A percentile compares a stretch with the other conserved stretches of the same genome.
phyloP scores from a whole-genome alignment of 2,888 invertebrate species.

The Troides aeacus region DNA sequence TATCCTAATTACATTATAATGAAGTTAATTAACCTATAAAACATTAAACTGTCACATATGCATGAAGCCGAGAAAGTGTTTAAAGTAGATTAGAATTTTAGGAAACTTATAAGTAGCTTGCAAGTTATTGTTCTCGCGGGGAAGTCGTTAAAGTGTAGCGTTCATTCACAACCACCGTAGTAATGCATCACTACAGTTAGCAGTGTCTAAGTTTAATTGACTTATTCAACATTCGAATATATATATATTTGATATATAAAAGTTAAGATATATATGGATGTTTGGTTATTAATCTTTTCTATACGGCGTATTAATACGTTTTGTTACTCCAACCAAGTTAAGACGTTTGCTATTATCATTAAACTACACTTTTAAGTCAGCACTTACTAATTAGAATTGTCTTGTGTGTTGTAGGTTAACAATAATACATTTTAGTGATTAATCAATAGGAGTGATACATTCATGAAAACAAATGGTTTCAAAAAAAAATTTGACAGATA shows the following conservation, averaged over 20 bases:
- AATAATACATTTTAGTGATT: too few relatives aligned
- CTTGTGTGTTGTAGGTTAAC: too few relatives aligned
- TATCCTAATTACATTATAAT: neutral
- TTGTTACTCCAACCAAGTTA: neutral
- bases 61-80: conserved; percentile 2
- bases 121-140: conserved; percentile 7
- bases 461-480: too few relatives aligned
- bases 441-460: too few relatives aligned
- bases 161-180: conserved; percentile 10
- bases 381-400: too few relatives aligned
- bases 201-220: neutral
- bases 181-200: neutral
- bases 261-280: neutral
- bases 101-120: conserved; percentile 16
- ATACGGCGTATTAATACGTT: neutral
- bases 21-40: neutral
- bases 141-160: conserved; percentile 21
- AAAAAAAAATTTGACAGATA: too few relatives aligned
- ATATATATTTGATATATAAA: neutral
- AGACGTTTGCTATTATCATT: too few relatives aligned
- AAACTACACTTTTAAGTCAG: too few relatives aligned
- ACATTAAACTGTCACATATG: neutral
- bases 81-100: conserved; percentile 10
- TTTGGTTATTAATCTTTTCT: neutral
- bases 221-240: neutral